These are phyloP conservation scores for Nesogale talazaci DNA, from an alignment of 2,113 vertebrate genomes.

Conservation along the genomic window DNA sequence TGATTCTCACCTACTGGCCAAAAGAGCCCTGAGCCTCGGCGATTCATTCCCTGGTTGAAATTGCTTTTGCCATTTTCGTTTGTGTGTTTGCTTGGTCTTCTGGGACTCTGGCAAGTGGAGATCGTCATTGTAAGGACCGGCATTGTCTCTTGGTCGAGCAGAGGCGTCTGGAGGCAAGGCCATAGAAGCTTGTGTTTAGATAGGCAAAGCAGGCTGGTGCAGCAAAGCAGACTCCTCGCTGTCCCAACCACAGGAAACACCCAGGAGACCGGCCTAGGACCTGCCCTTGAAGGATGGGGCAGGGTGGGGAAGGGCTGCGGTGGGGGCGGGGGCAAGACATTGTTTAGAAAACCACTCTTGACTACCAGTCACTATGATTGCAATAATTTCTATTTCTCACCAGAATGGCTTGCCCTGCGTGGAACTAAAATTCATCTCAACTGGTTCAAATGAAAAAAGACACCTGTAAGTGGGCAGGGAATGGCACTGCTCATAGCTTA, in stretches of 20 bases:
- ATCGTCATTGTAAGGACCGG: background rate
- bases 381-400: background rate
- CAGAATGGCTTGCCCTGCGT: background rate
- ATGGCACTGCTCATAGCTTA: background rate
- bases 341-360: background rate
- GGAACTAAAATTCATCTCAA: background rate
- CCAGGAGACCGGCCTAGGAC: background rate
- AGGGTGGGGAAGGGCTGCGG: background rate
- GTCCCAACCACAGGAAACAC: background rate
- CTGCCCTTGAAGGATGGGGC: background rate
- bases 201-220: background rate
- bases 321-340: background rate
- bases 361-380: background rate
- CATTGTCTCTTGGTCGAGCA: background rate
- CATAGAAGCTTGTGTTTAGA: background rate
- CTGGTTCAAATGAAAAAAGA: background rate
- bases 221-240: background rate
- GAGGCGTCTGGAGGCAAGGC: background rate
- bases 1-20: background rate
- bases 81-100: background rate
- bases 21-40: background rate
- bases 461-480: background rate
- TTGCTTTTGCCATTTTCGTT: background rate
- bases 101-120: background rate
- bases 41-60: background rate